These are phyloP conservation scores for Xylocopa sonorina DNA, from an alignment of 1,140 invertebrate species.

Conservation along the genomic window DNA sequence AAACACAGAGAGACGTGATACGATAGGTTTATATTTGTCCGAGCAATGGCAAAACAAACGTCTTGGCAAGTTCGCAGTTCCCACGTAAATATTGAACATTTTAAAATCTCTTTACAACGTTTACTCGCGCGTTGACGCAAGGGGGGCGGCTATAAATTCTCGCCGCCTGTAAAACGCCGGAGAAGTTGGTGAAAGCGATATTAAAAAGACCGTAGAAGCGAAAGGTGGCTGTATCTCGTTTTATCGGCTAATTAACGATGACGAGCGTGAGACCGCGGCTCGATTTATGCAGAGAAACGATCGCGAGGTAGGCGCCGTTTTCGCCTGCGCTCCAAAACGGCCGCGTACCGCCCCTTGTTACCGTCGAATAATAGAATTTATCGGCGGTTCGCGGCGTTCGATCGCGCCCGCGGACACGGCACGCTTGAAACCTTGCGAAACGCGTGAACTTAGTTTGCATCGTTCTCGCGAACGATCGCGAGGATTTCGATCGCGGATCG, in stretches of 20 bases:
- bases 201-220: neutral
- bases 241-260: constrained; percentile 14
- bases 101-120: neutral
- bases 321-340: neutral
- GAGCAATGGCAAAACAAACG: neutral
- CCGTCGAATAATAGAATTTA: constrained; percentile 26
- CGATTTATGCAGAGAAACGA: constrained; percentile 2
- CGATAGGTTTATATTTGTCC: neutral
- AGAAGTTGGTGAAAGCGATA: neutral
- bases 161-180: neutral
- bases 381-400: constrained; percentile 2
- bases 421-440: neutral
- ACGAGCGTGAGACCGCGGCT: constrained; percentile 4
- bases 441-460: neutral
- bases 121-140: neutral
- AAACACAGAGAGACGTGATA: too few species aligned
- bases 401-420: neutral
- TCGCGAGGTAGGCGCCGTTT: neutral
- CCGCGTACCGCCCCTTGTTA: neutral
- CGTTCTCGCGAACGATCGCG: neutral
- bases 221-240: neutral
- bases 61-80: neutral
- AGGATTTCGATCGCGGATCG: neutral
- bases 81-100: neutral
- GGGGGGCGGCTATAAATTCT: too few species aligned